phyloP scores from a whole-genome alignment of 1,140 invertebrate genomes.

The Conopomorpha cramerella region DNA sequence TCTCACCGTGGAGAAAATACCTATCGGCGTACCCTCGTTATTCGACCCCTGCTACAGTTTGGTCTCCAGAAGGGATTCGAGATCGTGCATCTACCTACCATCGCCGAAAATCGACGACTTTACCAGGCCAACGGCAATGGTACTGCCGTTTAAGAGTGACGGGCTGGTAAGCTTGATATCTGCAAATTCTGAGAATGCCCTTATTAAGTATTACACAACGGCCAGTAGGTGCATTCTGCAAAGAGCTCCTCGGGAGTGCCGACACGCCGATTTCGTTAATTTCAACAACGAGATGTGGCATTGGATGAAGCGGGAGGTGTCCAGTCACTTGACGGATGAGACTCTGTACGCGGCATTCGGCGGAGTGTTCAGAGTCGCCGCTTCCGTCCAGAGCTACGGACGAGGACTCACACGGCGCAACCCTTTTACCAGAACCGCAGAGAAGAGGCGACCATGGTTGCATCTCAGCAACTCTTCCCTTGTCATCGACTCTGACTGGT shows the following conservation, averaged over 20 bases:
- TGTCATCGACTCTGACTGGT: slow-evolving; percentile 27
- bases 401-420: slow-evolving; percentile 29
- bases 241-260: slow-evolving; percentile 50
- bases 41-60: slow-evolving; percentile 27
- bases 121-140: slow-evolving; percentile 43
- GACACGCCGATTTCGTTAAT: slow-evolving; percentile 45
- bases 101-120: slow-evolving; percentile 27
- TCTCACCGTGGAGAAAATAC: slow-evolving; percentile 29
- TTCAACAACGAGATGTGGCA: slow-evolving; percentile 62
- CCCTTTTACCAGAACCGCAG: slow-evolving; percentile 24
- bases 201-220: slow-evolving; percentile 63
- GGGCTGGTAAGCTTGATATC: slow-evolving; percentile 58
- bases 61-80: slow-evolving; percentile 27
- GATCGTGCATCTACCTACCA: slow-evolving; percentile 38
- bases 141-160: slow-evolving; percentile 47
- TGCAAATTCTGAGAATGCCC: slow-evolving; percentile 54
- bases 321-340: slow-evolving; percentile 62
- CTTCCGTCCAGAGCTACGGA: slow-evolving; percentile 53
- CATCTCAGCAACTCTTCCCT: too few species aligned
- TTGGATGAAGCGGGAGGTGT: slow-evolving; percentile 62
- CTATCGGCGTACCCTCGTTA: slow-evolving; percentile 22
- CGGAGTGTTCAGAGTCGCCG: slow-evolving; percentile 61
- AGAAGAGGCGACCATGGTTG: slow-evolving; percentile 13
- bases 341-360: slow-evolving; percentile 66
- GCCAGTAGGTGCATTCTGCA: slow-evolving; percentile 40